These are phyloP conservation scores for Zootoca vivipara DNA, from an alignment of 2,113 vertebrate genomes.

Conservation along the genomic window DNA sequence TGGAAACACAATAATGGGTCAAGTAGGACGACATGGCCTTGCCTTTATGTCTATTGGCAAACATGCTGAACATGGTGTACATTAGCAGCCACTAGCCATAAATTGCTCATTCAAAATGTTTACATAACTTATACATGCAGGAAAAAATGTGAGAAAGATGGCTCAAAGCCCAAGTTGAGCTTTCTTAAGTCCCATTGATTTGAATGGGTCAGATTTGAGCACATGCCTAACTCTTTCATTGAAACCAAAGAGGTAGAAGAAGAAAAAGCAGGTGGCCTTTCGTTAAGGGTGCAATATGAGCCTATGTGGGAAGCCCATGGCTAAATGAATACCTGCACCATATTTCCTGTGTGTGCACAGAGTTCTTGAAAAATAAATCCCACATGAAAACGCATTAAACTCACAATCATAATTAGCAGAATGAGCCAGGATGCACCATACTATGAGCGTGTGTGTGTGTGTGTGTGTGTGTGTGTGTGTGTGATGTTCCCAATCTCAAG, in stretches of 20 bases:
- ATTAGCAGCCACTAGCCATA: constrained; percentile 60
- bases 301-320: neutral
- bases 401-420: too few relatives aligned
- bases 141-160: constrained; percentile 11
- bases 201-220: neutral
- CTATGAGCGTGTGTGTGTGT: neutral
- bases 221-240: neutral
- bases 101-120: constrained; percentile 45
- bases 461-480: too few relatives aligned
- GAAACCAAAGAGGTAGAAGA: neutral
- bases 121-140: constrained; percentile 43
- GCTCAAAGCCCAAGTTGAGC: neutral
- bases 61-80: constrained; percentile 22
- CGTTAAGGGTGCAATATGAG: too few relatives aligned
- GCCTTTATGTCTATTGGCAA: constrained; percentile 53
- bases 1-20: constrained; percentile 73
- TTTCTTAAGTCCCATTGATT: neutral
- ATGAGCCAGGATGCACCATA: neutral
- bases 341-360: neutral
- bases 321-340: neutral
- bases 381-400: neutral
- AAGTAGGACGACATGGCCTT: constrained; percentile 54
- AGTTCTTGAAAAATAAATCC: neutral
- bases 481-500: too few relatives aligned
- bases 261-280: neutral